Conservation (phyloP, 2,113 vertebrate species). For the Nannobrachium achirus region DNA sequence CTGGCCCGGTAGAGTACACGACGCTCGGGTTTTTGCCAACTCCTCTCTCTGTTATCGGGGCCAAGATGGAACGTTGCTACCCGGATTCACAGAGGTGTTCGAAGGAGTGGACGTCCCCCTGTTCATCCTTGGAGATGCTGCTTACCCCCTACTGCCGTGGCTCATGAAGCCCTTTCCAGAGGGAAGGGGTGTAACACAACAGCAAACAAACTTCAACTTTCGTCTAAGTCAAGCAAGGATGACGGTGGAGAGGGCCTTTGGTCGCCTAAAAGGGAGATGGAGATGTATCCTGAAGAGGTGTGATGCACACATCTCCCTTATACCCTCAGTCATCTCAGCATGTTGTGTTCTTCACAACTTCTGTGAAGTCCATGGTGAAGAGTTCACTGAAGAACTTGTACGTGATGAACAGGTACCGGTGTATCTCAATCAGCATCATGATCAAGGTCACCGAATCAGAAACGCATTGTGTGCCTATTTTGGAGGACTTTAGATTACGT, state of each 20-base stretch:
- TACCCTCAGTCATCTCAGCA: not conserved
- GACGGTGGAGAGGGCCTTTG: too few species aligned
- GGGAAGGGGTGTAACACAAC: too few species aligned
- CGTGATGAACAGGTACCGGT: not conserved
- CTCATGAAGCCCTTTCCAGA: constrained; percentile 26
- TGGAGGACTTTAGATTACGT: too few species aligned
- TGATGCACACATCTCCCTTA: constrained; percentile 1
- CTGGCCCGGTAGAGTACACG: not conserved
- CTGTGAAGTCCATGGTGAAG: not conserved
- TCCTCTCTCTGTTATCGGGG: constrained; percentile 1
- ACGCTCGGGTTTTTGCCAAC: not conserved
- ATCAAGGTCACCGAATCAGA: too few species aligned
- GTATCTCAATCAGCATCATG: too few species aligned
- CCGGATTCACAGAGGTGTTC: not conserved
- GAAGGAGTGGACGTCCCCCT: constrained; percentile 1
- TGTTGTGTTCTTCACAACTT: constrained; percentile 23
- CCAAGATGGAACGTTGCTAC: constrained; percentile 25
- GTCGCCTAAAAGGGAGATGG: not conserved
- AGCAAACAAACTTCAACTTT: too few species aligned
- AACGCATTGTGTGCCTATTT: too few species aligned
- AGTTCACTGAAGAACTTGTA: not conserved
- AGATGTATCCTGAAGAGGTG: too few species aligned
- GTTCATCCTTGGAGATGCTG: not conserved
- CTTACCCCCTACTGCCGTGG: constrained; percentile 14
- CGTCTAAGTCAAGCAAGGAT: too few species aligned